Conservation (phyloP, 2,113 vertebrate species). For the Calidris pygmaea region DNA sequence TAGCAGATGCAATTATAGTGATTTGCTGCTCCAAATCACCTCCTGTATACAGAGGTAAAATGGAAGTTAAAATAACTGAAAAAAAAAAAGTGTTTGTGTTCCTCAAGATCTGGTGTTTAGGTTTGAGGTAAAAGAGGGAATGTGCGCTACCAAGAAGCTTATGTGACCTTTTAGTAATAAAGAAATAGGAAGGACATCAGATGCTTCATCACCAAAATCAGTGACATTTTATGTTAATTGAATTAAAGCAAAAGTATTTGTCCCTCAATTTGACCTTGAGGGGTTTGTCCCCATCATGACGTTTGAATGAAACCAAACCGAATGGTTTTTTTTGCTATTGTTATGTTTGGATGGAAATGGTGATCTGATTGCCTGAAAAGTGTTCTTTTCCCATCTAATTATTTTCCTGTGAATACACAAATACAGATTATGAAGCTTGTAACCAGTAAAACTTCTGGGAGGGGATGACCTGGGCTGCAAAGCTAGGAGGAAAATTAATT, state of each 20-base stretch:
- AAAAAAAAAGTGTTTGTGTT: not conserved
- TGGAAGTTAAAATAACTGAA: not conserved
- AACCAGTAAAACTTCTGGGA: not conserved
- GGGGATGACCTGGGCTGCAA: not conserved
- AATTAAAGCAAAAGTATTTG: not conserved
- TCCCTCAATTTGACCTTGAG: not conserved
- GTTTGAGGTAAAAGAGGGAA: not conserved
- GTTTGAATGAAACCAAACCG: not conserved
- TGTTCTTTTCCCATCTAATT: not conserved
- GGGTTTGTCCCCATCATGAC: not conserved
- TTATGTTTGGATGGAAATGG: not conserved
- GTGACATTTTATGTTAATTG: slow-evolving; percentile 3
- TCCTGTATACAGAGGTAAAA: not conserved
- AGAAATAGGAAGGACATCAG: not conserved
- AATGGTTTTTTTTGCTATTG: not conserved
- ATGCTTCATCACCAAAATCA: not conserved
- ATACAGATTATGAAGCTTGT: not conserved
- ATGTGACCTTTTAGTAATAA: not conserved
- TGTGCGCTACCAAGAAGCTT: not conserved
- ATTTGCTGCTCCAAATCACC: slow-evolving; percentile 17
- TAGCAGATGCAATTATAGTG: slow-evolving; percentile 21
- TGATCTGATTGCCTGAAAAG: not conserved
- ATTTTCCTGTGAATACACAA: not conserved
- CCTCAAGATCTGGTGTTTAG: not conserved
- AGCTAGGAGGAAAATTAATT: not conserved